Evolutionary conservation across 2,888 invertebrate species (phyloP), one percentile per base, ranked within the genome.

Genomic region (Pardosa pseudoannulata): DNA sequence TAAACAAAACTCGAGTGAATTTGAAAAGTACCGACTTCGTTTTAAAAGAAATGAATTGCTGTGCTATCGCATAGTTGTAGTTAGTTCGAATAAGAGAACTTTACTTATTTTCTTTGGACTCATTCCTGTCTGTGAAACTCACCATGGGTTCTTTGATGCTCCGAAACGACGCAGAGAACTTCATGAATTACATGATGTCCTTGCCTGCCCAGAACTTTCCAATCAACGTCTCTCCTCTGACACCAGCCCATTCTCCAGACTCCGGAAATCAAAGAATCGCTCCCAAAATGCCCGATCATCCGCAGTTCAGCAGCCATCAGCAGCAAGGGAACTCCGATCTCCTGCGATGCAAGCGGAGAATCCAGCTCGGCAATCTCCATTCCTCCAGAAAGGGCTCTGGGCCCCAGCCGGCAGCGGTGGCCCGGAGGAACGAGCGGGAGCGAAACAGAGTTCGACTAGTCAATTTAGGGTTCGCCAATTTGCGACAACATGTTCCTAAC

Each of bases 361-460:
- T 88, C 27, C 88, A 88, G n/a, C 79, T 88, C 1, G 83, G 83
- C 16, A 81, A 87, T 0, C 36, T 87, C n/a, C 46, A 82, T 13
- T 79, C 78, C n/a, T 46, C 67, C 1, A 39, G 70, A 1, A 67
- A 65, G n/a, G 39, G 46, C 41, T 36, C 32, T 41, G 46, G n/a
- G 0, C 87, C 81, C 3, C 88, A 79, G 19, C 79, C 88, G 0
- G 79, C 96, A 95, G 90, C 94, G 96, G 97, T 97, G 32, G 96
- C 96, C 0, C 93, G 97, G 78, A 94, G 98, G 90, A 98, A 98
- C 92, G 98, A 98, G 32, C 94, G 98, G 56, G 98, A 98, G 92
- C 93, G 98, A 89, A 98, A 98, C 91, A 94, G 98, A 90, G 98
- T 98, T 89, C 97, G 97, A 92, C 97, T 97, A 93, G 90, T 90